Evolutionary conservation across 2,888 invertebrate species (phyloP).

Genomic region (Blastobasis adustella): DNA sequence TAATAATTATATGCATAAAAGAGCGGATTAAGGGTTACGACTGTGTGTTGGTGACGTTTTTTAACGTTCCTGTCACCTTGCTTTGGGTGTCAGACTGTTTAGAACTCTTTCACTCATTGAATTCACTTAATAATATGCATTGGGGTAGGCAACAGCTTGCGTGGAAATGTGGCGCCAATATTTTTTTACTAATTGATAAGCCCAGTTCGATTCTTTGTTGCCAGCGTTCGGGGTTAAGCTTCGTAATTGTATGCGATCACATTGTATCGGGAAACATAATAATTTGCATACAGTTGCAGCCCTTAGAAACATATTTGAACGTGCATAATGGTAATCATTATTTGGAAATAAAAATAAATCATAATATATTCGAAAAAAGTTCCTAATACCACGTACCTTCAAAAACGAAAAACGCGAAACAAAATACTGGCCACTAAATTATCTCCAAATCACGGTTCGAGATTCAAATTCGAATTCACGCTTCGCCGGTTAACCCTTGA

Average conservation of each 20-base stretch:
- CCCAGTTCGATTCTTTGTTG: slow-evolving; percentile 27
- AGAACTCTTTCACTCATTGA: slow-evolving; percentile 39
- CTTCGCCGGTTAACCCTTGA: slow-evolving; percentile 47
- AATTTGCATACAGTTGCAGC: too few species aligned
- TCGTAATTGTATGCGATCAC: too few species aligned
- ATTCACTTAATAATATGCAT: slow-evolving; percentile 60
- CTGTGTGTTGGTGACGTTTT: slow-evolving; percentile 51
- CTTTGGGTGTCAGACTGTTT: slow-evolving; percentile 50
- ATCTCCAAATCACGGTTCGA: not conserved
- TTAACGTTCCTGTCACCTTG: slow-evolving; percentile 67
- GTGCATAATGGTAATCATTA: too few species aligned
- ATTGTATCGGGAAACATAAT: too few species aligned
- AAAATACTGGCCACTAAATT: too few species aligned
- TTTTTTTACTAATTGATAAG: slow-evolving; percentile 52
- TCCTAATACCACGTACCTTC: too few species aligned
- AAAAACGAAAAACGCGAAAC: too few species aligned
- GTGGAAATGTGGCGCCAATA: slow-evolving; percentile 18
- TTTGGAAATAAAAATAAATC: too few species aligned
- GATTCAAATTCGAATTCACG: not conserved
- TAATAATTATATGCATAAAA: slow-evolving; percentile 75
- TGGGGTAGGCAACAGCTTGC: slow-evolving; percentile 41
- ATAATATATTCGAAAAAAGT: too few species aligned
- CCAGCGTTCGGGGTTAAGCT: slow-evolving; percentile 1
- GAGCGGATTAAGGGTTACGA: slow-evolving; percentile 65
- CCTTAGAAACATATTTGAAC: too few species aligned